Evolutionary conservation across 2,888 invertebrate genomes (phyloP).

Genomic region (Girardia tigrina): DNA sequence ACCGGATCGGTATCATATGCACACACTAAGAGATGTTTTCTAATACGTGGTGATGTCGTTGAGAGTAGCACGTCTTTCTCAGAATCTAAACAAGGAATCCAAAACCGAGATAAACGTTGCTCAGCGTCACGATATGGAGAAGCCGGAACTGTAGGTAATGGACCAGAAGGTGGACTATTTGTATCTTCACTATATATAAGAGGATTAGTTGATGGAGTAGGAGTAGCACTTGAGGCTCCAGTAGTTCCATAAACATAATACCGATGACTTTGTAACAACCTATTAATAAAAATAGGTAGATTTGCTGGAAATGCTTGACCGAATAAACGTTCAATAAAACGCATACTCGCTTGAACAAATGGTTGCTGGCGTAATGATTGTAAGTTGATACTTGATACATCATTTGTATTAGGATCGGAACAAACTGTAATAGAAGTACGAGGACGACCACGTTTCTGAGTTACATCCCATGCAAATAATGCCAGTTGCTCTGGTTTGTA

Average conservation of each 20-base stretch:
- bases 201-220: conserved; percentile 14
- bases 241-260: conserved; percentile 14
- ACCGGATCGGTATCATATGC: conserved; percentile 28
- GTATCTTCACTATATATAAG: conserved; percentile 14
- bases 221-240: conserved; percentile 16
- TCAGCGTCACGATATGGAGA: conserved; percentile 15
- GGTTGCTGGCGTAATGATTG: conserved; percentile 29
- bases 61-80: background rate
- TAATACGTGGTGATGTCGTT: background rate
- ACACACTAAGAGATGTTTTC: conserved; percentile 12
- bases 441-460: conserved; percentile 28
- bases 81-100: conserved; percentile 1
- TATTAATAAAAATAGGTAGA: conserved; percentile 31
- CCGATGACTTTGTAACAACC: conserved; percentile 26
- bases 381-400: background rate
- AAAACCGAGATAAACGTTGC: conserved; percentile 5
- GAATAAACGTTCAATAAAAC: conserved; percentile 25
- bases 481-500: conserved; percentile 9
- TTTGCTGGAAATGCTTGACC: conserved; percentile 33
- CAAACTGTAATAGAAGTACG: background rate
- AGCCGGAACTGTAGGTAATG: background rate
- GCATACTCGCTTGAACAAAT: conserved; percentile 31
- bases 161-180: background rate
- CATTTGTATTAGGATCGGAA: conserved; percentile 14
- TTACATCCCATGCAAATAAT: conserved; percentile 31